These are phyloP conservation scores for Drosophila aff. DNA, from an alignment of 1,140 invertebrate genomes.

Conservation along the genomic window DNA sequence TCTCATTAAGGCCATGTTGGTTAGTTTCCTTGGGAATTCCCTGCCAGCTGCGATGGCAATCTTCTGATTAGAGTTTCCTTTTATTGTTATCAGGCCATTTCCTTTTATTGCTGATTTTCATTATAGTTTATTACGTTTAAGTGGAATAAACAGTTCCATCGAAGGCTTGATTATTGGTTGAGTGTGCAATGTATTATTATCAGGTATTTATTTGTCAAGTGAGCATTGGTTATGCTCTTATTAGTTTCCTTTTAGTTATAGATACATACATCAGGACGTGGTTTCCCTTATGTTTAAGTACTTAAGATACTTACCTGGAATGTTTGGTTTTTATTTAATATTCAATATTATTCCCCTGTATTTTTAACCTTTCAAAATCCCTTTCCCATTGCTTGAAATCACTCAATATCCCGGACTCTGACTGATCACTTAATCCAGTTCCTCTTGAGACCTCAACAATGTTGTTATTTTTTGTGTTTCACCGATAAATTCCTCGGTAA, in stretches of 20 bases:
- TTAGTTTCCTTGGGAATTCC: constrained; percentile 20
- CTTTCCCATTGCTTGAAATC: background rate
- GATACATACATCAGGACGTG: background rate
- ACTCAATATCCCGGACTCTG: constrained; percentile 5
- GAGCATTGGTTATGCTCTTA: background rate
- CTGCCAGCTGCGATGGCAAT: background rate
- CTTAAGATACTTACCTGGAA: background rate
- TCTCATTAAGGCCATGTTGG: constrained; percentile 18
- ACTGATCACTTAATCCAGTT: constrained; percentile 45
- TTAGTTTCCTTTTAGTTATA: background rate
- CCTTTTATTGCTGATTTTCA: constrained; percentile 16
- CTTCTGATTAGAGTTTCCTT: constrained; percentile 29
- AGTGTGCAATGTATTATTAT: constrained; percentile 2
- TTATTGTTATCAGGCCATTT: constrained; percentile 32
- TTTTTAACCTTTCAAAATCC: background rate
- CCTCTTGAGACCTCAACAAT: constrained; percentile 30
- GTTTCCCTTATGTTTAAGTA: background rate
- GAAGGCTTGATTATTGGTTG: background rate
- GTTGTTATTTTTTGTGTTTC: constrained; percentile 30
- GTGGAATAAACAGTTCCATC: background rate
- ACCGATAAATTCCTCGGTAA: constrained; percentile 46
- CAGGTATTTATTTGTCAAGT: constrained; percentile 5
- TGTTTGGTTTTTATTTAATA: too few species aligned
- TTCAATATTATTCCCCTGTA: background rate
- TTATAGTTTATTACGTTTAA: constrained; percentile 15